Percentiles rank a stretch among this genome's conserved stretches.
Conservation (phyloP, 2,113 vertebrate genomes). For the western clawed frog (Xenopus tropicalis) region UCB_Xtro_10.0 CM004451.2:32636001-32636500, state of each 20-base stretch:
- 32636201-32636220: constrained; percentile 11
- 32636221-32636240: background rate
- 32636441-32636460: constrained; percentile 6
- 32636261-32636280: constrained; percentile 20
- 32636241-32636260: constrained; percentile 12
- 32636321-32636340: constrained; percentile 1
- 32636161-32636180: constrained; percentile 33
- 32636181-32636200: constrained; percentile 26
- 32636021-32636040: background rate
- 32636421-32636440: background rate
- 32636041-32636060: too few species aligned
- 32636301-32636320: background rate
- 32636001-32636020: too few species aligned
- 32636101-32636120: constrained; percentile 37
- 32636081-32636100: constrained; percentile 38
- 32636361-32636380: too few species aligned
- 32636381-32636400: too few species aligned
- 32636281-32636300: constrained; percentile 26
- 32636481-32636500: background rate
- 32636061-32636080: constrained; percentile 11
- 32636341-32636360: background rate
- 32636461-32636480: background rate
- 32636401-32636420: background rate
- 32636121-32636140: constrained; percentile 20
- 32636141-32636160: constrained; percentile 34